Evolutionary conservation across 2,113 vertebrate genomes (phyloP), one percentile per base, ranked within the genome.

Genomic region (Columba livia): DNA sequence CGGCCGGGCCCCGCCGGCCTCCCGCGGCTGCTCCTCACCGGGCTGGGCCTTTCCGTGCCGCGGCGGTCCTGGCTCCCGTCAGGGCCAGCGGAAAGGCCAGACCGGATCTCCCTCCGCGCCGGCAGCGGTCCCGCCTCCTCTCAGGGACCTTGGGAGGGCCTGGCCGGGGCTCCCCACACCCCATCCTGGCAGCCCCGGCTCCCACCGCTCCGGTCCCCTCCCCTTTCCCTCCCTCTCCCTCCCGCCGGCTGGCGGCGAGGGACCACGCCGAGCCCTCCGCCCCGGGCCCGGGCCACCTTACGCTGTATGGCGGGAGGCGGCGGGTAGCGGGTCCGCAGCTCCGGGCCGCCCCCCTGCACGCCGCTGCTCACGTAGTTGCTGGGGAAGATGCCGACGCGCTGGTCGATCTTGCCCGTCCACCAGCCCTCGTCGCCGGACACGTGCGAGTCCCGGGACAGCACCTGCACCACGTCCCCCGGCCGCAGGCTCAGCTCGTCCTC

Each of bases 351-450:
- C 91, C 77, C 95, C 78, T 89, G 97, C 89, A 97, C 98, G 82
- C 98, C 98, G 90, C 96, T 98, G 97, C 98, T 99, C 96, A 99
- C 99, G 97, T 99, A 99, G 96, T 99, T 99, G 96, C 98, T 98
- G 83, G 99, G 99, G 96, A 99, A 99, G 93, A 99, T 99, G 97
- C 99, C 99, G 86, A 99, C 99, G 72, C 99, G 98, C 97, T 99
- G 99, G 82, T 98, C 98, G 79, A 99, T 98, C 98, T 99, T 98
- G 28, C 99, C 99, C 34, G 99, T 99, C 99, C 99, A 99, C 99
- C 99, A 99, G 60, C 99, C 99, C 94, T 99, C 99, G 90, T 99
- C 99, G 34, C 99, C 99, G 10, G 99, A 99, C 92, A 99, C 99
- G 93, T 99, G 98, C 34, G 98, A 99, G 97, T 99, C 99, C 97